Percentiles rank a stretch among this genome's conserved stretches.
Evolutionary conservation across 2,113 vertebrate species (phyloP).

Genomic region (Toxotes jaculatrix): DNA sequence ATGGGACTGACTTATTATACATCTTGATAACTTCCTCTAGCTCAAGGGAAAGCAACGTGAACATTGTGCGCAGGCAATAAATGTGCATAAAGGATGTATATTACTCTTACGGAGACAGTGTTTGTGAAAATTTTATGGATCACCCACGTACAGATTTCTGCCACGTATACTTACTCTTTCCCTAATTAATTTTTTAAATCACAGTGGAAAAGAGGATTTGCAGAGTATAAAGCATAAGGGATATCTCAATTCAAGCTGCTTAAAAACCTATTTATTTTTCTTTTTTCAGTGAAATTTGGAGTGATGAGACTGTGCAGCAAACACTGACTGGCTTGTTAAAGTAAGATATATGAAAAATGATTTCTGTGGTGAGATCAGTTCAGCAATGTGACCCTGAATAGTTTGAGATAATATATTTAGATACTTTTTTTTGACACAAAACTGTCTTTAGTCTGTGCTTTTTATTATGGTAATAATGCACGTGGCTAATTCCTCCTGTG

Average conservation of each 20-base stretch:
- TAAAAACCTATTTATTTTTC: constrained; percentile 8
- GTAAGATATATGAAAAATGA: neutral
- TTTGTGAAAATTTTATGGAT: constrained; percentile 42
- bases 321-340: neutral
- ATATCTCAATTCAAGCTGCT: neutral
- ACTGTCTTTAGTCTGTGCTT: neutral
- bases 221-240: neutral
- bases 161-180: neutral
- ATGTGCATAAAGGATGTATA: constrained; percentile 20
- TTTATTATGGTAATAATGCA: neutral
- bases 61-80: constrained; percentile 35
- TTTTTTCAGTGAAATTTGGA: neutral
- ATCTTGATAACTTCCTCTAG: constrained; percentile 51
- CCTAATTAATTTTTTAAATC: constrained; percentile 23
- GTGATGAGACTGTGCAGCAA: too few species aligned
- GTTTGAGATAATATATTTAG: neutral
- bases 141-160: constrained; percentile 6
- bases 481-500: neutral
- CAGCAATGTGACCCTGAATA: neutral
- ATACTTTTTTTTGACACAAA: neutral
- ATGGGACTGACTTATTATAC: constrained; percentile 52
- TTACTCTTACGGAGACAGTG: constrained; percentile 22
- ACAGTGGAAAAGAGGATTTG: neutral
- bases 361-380: neutral
- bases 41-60: constrained; percentile 27